Base-by-base conservation (phyloP, 1,140 invertebrate species). In the Penaeus indicus region DNA sequence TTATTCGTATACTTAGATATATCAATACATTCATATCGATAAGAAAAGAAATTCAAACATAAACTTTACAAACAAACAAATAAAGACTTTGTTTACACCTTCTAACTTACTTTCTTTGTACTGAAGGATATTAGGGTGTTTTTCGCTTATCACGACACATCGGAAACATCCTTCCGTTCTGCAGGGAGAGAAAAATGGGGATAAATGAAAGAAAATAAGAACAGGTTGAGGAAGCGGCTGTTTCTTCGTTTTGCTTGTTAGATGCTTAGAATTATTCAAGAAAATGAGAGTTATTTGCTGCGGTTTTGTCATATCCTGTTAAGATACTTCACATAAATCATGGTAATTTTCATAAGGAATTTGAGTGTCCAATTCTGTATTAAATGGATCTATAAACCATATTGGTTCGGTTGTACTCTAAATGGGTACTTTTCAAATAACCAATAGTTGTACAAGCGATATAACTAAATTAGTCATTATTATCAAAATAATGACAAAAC, bases 51-150 rank as follows among this genome's bases (percentile, higher is more conserved):
- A 64, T 64, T 25, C 63, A 47, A 27, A 3, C 18, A 61, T 3
- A 38, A 54, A 38, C 25, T 2, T 8, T 10, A 62, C 0, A 25
- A 62, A 32, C 25, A 32, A 27, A 83, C 63, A 64, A 5, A 83
- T 63, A 82, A 19, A 27, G 5, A 77, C n/a, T 10, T 25, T 27
- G 16, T 1, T 42, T 7, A 25, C 47, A 62, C 54, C 21, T 60
- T 42, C 7, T 18, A 62, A 91, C 95, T 94, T 92, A 95, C 95
- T 94, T 93, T 95, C 95, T 92, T 95, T 95, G 92, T 94, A 95
- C 89, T 95, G 95, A 25, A 95, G 94, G 32, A 95, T 94, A 92
- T 95, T 95, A 79, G 93, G 92, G 91, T 95, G 94, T 83, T 94
- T 94, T 88, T 94, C 93, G 90, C 94, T 94, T 88, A 95, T 95